phyloP scores from a whole-genome alignment of 1,140 invertebrate genomes.

The Homalodisca vitripennis region DNA sequence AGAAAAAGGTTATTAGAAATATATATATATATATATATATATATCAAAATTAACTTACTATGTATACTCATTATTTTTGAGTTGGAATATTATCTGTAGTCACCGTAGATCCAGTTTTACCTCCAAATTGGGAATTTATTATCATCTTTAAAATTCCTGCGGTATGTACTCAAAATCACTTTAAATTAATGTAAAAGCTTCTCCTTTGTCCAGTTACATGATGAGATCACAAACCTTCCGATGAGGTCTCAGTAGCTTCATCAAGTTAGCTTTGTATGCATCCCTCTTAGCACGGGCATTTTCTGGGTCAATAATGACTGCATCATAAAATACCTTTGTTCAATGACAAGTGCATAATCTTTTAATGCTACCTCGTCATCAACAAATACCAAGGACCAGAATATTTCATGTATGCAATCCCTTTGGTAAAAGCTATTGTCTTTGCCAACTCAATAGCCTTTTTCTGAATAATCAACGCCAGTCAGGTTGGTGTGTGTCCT shows the following conservation, averaged over 20 bases:
- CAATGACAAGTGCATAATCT: slow-evolving; percentile 67
- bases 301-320: slow-evolving; percentile 77
- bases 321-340: slow-evolving; percentile 96
- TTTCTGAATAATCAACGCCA: too few relatives aligned
- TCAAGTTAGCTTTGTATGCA: slow-evolving; percentile 68
- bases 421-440: too few relatives aligned
- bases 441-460: too few relatives aligned
- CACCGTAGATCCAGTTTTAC: slow-evolving; percentile 74
- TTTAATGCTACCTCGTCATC: slow-evolving; percentile 42
- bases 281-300: slow-evolving; percentile 60
- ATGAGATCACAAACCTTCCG: slow-evolving; percentile 81
- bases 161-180: too few relatives aligned
- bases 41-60: neutral
- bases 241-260: slow-evolving; percentile 56
- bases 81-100: slow-evolving; percentile 71
- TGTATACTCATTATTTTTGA: neutral
- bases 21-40: neutral
- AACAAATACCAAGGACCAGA: slow-evolving; percentile 58
- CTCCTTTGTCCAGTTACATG: slow-evolving; percentile 91
- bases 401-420: too few relatives aligned
- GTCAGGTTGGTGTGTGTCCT: too few relatives aligned
- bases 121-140: slow-evolving; percentile 81
- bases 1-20: too few relatives aligned
- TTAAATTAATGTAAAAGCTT: slow-evolving; percentile 75
- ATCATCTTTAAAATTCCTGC: too few relatives aligned